Evolutionary conservation across 2,888 invertebrate species (phyloP).

Genomic region (Clostera curtula): DNA sequence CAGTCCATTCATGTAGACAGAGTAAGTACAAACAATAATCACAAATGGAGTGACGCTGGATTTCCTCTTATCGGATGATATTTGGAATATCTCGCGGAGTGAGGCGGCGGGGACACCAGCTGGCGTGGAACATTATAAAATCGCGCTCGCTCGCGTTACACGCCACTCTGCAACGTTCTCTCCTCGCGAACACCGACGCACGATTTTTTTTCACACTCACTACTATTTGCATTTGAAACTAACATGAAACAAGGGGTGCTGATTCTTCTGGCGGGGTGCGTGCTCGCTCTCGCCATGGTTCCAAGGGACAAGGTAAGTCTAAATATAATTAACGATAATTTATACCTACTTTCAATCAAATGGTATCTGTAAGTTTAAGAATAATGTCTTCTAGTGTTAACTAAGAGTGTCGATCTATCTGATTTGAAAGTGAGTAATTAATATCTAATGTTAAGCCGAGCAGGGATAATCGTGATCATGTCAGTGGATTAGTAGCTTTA

Average conservation of each 20-base stretch:
- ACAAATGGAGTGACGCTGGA: constrained; percentile 7
- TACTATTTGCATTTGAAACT: constrained; percentile 5
- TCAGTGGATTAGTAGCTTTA: no score
- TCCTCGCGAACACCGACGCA: constrained; percentile 23
- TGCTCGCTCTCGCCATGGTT: constrained; percentile 41
- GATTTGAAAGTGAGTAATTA: no score
- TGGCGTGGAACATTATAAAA: constrained; percentile 31
- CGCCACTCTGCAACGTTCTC: constrained; percentile 42
- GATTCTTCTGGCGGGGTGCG: constrained; percentile 33
- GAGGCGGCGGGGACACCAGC: constrained; percentile 12
- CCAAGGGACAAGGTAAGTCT: constrained; percentile 50
- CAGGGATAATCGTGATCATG: no score
- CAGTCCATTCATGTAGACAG: constrained; percentile 5
- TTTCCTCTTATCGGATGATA: constrained; percentile 10
- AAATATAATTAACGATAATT: no score
- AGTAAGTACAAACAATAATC: constrained; percentile 13
- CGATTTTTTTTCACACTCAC: constrained; percentile 13
- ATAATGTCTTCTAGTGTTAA: no score
- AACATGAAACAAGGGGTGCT: constrained; percentile 38
- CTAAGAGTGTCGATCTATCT: no score
- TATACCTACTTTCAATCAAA: no score
- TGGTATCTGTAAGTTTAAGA: no score
- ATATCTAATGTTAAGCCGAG: no score
- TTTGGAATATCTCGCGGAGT: constrained; percentile 12
- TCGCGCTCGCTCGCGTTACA: constrained; percentile 23